Base-by-base conservation (phyloP, 2,888 invertebrate species). In the Drosophila cyrtoloma region DNA sequence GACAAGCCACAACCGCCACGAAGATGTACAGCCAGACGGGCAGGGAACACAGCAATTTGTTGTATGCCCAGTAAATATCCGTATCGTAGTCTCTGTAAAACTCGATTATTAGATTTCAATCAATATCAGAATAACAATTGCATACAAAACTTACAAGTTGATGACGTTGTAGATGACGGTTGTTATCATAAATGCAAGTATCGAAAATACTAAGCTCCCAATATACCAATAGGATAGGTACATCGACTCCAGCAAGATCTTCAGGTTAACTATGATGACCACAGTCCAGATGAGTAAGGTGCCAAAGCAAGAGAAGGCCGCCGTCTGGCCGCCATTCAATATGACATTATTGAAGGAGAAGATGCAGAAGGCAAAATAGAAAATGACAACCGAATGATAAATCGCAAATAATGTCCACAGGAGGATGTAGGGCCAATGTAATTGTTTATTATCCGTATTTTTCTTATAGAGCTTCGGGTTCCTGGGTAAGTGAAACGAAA, bases 381-480 rank as follows among this genome's bases (percentile, higher is more conserved):
- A 97, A 42, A 96, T 94, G n/a, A 95, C 92, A 7, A 94, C 70
- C 0, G 96, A 94, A 88, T 97, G 97, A 94, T 96, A 96, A 0
- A 95, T 75, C 5, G 95, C 96, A 77, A 94, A 91, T 16, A 94
- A 3, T 26, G 94, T 94, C 97, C 97, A 97, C 59, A 94, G 93
- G 0, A 94, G 59, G 92, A 97, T 97, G 74, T 95, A 94, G 0
- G 89, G 86, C 94, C 95, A 94, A 0, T 95, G 95, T 91, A 97
- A 94, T 50, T 95, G 94, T 65, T 94, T 94, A 93, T 97, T 97
- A 71, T 94, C 94, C 4, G 92, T 94, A 71, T 96, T 95, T 61
- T 94, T 94, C 86, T 94, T 94, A 92, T 97, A 97, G 2, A 97
- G 92, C 16, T 94, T 94, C 0, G 97, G 97, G 75, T 95, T 94